Evolutionary conservation across 2,888 invertebrate genomes (phyloP).

Genomic region (Diabrotica balteata): DNA sequence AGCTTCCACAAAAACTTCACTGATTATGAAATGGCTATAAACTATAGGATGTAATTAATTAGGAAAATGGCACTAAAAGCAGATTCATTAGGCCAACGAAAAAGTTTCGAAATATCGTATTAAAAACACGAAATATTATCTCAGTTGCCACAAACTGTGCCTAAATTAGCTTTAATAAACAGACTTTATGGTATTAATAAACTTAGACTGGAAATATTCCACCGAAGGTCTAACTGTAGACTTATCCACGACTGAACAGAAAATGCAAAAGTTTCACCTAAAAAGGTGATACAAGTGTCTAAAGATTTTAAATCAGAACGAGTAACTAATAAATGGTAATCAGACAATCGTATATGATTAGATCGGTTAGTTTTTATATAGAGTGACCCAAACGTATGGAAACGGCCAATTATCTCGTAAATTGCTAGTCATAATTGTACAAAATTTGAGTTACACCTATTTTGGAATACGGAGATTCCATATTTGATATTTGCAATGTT

Average conservation of each 20-base stretch:
- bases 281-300: too few relatives aligned
- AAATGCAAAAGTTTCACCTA: too few relatives aligned
- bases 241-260: too few relatives aligned
- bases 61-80: constrained; percentile 2
- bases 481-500: too few relatives aligned
- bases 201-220: constrained; percentile 1
- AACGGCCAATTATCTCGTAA: too few relatives aligned
- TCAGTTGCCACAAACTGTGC: constrained; percentile 4
- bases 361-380: too few relatives aligned
- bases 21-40: background rate
- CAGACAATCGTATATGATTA: too few relatives aligned
- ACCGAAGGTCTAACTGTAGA: background rate
- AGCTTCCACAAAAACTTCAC: background rate
- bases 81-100: constrained; percentile 4
- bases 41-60: background rate
- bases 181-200: constrained; percentile 6
- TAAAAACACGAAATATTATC: constrained; percentile 6
- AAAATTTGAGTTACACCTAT: too few relatives aligned
- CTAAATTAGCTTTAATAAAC: constrained; percentile 6
- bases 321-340: too few relatives aligned
- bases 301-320: too few relatives aligned
- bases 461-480: too few relatives aligned
- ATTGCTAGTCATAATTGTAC: too few relatives aligned
- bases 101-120: constrained; percentile 7
- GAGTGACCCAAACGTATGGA: background rate